phyloP scores from a whole-genome alignment of 2,113 vertebrate species.

The Anoura caudifer region DNA sequence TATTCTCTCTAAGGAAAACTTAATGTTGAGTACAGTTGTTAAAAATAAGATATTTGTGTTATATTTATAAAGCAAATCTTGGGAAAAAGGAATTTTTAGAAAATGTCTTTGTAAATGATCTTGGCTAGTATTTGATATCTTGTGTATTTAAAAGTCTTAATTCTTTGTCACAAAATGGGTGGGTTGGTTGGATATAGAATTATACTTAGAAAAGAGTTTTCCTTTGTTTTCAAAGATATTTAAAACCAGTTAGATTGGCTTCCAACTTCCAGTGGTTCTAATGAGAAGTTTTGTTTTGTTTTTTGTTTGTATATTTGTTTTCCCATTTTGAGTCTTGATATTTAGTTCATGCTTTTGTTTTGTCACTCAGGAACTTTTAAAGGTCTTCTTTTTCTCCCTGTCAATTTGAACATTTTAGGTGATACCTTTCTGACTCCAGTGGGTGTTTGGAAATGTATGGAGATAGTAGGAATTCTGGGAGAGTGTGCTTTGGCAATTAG shows the following conservation, averaged over 20 bases:
- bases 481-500: neutral
- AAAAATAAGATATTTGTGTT: neutral
- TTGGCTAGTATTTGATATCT: constrained; percentile 1
- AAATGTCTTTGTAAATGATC: neutral
- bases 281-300: neutral
- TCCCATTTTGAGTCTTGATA: neutral
- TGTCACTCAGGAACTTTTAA: constrained; percentile 1
- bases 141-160: neutral
- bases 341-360: neutral
- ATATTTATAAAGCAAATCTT: neutral
- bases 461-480: neutral
- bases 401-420: neutral
- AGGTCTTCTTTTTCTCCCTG: neutral
- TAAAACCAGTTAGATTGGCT: neutral
- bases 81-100: neutral
- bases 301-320: neutral
- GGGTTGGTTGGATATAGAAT: neutral
- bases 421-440: neutral
- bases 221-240: neutral
- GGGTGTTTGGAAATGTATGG: neutral
- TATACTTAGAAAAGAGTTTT: constrained; percentile 24
- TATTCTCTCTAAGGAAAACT: neutral
- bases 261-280: neutral
- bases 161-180: neutral
- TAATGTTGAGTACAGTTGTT: constrained; percentile 6